Base-by-base conservation (phyloP, 1,140 invertebrate genomes). In the Palaemon carinicauda region DNA sequence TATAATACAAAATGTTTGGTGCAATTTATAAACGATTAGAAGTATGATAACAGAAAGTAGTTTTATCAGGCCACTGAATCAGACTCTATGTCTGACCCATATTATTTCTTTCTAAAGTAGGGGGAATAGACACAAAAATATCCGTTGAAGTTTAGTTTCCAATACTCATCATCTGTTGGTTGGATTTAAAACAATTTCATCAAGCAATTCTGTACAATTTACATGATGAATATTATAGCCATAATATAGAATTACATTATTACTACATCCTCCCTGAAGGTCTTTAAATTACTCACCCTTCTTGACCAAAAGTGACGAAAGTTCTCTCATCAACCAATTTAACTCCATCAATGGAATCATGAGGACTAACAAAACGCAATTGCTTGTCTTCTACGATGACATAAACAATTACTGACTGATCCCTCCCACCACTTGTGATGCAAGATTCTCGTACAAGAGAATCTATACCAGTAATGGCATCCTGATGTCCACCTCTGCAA, bases 331-430 rank as follows among this genome's bases (percentile, higher is more conserved):
- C 97, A 29, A 99, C 94, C 41, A 98, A 92, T 91, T 95, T 96
- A 0, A 99, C 96, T 90, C 93, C 94, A 92, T 99, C 98, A 74
- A 98, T 95, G 88, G 95, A 96, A 56, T 95, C 95, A 81, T 92
- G 91, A 89, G 95, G 94, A 0, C 95, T 96, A 91, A 98, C 96
- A 91, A 96, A 99, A 87, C 99, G 95, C 10, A 99, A 92, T 90
- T 99, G 98, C 69, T 97, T 98, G 91, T 99, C 98, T 92, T 99
- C 98, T 0, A 95, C 94, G 85, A 99, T 96, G 92, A 99, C 99
- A 97, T 98, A 99, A 89, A 99, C 94, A 88, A 97, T 93, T 56
- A 99, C 91, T 10, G 95, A 94, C 54, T 94, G 94, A 91, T 99
- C 98, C 85, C 95, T 93, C 33, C 97, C 97, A 60, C 98, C 98